These are phyloP conservation scores for Silurus glanis DNA, from an alignment of 2,113 vertebrate genomes.

Conservation along the genomic window DNA sequence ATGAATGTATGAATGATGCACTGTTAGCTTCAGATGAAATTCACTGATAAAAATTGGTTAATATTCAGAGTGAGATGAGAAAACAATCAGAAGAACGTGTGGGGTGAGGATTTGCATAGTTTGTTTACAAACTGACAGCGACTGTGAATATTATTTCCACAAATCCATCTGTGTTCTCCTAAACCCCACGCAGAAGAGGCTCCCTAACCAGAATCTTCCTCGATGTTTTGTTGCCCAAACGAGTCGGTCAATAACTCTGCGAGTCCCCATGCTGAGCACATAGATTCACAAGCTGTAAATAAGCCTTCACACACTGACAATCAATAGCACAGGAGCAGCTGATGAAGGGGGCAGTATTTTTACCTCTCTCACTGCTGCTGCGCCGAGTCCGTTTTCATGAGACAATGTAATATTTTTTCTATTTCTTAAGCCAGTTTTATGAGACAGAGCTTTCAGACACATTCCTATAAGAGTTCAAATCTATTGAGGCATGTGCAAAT, in stretches of 20 bases:
- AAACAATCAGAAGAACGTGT: background rate
- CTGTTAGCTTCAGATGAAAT: background rate
- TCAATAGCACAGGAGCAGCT: background rate
- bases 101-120: background rate
- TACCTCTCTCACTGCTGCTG: background rate
- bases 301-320: conserved; percentile 27
- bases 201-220: conserved; percentile 48
- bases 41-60: background rate
- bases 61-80: background rate
- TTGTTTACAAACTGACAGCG: background rate
- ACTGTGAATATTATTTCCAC: conserved; percentile 7
- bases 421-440: background rate
- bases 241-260: conserved; percentile 22
- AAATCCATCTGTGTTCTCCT: background rate
- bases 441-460: background rate
- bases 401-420: background rate
- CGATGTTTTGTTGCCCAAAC: conserved; percentile 45
- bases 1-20: background rate
- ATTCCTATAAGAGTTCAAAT: background rate
- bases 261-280: conserved; percentile 20
- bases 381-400: background rate
- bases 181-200: background rate
- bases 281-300: conserved; percentile 21
- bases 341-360: conserved; percentile 10
- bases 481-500: background rate